phyloP scores from a whole-genome alignment of 2,797 vertebrate genomes.

The Oreochromis mossambicus region DNA sequence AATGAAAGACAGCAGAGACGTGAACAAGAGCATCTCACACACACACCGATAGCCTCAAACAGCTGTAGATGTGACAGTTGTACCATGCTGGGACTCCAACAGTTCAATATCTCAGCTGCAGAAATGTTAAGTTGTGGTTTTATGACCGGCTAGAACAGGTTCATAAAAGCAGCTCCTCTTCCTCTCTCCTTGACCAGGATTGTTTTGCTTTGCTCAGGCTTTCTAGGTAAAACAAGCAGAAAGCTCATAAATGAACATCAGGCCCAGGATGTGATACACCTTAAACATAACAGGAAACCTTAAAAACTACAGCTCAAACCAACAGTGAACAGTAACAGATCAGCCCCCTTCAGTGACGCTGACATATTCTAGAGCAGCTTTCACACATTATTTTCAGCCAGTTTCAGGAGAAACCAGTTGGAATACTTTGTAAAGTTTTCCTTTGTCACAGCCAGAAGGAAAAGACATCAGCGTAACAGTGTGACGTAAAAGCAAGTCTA shows the following conservation, averaged over 20 bases:
- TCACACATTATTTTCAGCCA: background rate
- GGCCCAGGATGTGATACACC: no score
- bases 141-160: fast-evolving
- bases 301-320: no score
- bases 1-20: background rate
- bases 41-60: background rate
- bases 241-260: no score
- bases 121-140: fast-evolving
- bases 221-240: no score
- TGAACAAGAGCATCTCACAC: background rate
- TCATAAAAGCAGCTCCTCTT: background rate
- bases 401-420: background rate
- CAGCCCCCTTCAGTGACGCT: background rate
- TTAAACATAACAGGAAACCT: no score
- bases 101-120: background rate
- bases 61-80: background rate
- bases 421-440: background rate
- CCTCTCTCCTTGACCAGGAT: no score
- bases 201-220: no score
- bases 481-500: background rate
- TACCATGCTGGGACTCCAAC: background rate
- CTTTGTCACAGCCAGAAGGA: fast-evolving
- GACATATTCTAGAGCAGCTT: background rate
- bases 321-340: background rate
- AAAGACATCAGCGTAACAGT: background rate